Percentiles rank a stretch among this genome's conserved stretches.
Conservation (phyloP, 2,888 invertebrate genomes). For the Polydrusus tereticollis region DNA sequence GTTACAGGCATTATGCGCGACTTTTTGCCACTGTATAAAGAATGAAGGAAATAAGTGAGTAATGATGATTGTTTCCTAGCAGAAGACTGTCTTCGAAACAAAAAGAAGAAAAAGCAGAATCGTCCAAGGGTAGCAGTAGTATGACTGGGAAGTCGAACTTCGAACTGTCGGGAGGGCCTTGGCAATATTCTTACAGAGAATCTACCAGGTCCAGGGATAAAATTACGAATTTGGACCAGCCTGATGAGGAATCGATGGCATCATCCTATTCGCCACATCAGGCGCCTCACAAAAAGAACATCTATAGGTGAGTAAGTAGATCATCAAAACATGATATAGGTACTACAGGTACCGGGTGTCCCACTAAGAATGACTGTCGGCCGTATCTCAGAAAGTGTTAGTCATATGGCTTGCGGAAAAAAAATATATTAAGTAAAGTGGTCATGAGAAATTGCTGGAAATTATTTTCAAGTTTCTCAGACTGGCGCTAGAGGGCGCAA, state of each 20-base stretch:
- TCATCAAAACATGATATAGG: not conserved
- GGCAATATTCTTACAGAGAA: slow-evolving; percentile 32
- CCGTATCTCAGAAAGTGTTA: too few relatives aligned
- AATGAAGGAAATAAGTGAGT: too few relatives aligned
- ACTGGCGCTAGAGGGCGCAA: too few relatives aligned
- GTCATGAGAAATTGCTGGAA: too few relatives aligned
- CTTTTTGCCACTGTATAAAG: too few relatives aligned
- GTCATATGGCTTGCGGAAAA: too few relatives aligned
- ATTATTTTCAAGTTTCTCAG: too few relatives aligned
- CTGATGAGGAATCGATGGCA: slow-evolving; percentile 35
- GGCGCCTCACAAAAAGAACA: slow-evolving; percentile 18
- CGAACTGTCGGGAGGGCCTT: slow-evolving; percentile 35
- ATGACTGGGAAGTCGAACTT: slow-evolving; percentile 32
- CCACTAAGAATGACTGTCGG: too few relatives aligned
- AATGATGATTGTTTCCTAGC: slow-evolving; percentile 4
- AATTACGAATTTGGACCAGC: not conserved
- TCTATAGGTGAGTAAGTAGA: slow-evolving; percentile 35
- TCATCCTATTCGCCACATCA: slow-evolving; percentile 27
- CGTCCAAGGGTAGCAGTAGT: slow-evolving; percentile 14
- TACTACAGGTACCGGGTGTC: too few relatives aligned
- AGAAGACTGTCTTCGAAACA: slow-evolving; percentile 49
- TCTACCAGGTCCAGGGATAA: slow-evolving; percentile 9
- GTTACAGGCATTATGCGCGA: too few relatives aligned
- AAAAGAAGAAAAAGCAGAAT: slow-evolving; percentile 40
- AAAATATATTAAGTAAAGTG: too few relatives aligned